Percentiles rank a stretch among this genome's conserved stretches.
Conservation (phyloP, 1,140 invertebrate species). For the Myzus persicae region DNA sequence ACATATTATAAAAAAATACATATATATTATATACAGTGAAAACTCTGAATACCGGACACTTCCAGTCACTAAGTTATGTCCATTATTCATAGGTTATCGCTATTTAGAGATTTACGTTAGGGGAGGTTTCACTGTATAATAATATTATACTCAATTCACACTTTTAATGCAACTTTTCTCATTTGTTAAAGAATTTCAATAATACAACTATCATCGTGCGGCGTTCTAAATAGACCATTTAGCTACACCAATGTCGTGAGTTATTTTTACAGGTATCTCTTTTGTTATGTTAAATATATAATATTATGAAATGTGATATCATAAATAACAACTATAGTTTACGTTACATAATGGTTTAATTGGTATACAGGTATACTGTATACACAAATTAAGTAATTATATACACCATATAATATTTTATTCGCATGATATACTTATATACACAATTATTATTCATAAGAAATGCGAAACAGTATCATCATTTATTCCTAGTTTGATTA, state of each 20-base stretch:
- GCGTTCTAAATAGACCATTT: constrained; percentile 1
- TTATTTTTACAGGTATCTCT: background rate
- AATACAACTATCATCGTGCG: background rate
- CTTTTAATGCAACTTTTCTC: background rate
- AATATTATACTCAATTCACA: background rate
- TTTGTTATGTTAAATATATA: background rate
- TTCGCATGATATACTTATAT: background rate
- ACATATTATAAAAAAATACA: no score
- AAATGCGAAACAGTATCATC: background rate
- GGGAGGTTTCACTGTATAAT: no score
- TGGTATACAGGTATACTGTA: no score
- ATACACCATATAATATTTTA: background rate
- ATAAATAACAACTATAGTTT: background rate
- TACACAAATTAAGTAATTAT: no score
- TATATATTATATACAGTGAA: no score
- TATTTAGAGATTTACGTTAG: no score
- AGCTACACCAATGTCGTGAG: background rate
- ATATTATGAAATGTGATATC: no score
- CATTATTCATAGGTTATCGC: no score
- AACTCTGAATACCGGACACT: no score
- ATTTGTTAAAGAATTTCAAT: background rate
- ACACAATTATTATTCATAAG: background rate
- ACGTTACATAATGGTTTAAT: background rate
- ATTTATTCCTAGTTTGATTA: background rate
- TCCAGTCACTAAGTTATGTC: no score